A percentile compares a stretch with the other conserved stretches of the same genome.
Evolutionary conservation across 2,888 invertebrate species (phyloP).

Genomic region (Cotesia congregata): DNA sequence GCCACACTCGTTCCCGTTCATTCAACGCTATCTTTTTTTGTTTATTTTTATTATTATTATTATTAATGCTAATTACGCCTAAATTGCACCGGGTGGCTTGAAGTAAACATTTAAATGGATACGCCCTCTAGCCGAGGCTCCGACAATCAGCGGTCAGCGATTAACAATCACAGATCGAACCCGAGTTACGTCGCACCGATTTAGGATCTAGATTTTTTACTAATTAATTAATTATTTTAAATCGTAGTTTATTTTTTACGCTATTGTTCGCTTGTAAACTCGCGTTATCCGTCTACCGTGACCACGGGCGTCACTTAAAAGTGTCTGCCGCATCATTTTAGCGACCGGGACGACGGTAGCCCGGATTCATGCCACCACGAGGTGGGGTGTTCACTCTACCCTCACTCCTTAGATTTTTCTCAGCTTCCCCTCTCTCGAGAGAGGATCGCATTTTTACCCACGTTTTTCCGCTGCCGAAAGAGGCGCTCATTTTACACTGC

Average conservation of each 20-base stretch:
- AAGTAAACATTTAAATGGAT: slow-evolving; percentile 21
- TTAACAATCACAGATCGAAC: slow-evolving; percentile 16
- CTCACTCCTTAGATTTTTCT: slow-evolving; percentile 21
- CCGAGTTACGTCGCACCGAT: background rate
- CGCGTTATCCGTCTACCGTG: slow-evolving; percentile 44
- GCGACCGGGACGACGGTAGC: slow-evolving; percentile 37
- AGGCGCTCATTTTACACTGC: background rate
- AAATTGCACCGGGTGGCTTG: background rate
- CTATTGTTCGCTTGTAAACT: background rate
- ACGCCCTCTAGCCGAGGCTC: background rate
- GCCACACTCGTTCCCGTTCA: slow-evolving; percentile 67
- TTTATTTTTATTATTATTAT: background rate
- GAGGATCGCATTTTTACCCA: slow-evolving; percentile 12
- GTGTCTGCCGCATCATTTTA: slow-evolving; percentile 47
- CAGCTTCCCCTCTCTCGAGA: background rate
- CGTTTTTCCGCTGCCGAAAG: background rate
- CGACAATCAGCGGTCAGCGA: background rate
- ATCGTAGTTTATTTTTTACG: background rate
- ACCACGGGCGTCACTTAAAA: slow-evolving; percentile 54
- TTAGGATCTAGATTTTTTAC: too few species aligned
- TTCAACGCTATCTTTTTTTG: slow-evolving; percentile 52
- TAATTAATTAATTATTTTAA: too few species aligned
- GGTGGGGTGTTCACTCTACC: slow-evolving; percentile 38
- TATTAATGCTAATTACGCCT: slow-evolving; percentile 10
- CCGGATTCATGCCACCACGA: slow-evolving; percentile 36